Conservation (phyloP, 2,113 vertebrate genomes). For the Silurus asotus region DNA sequence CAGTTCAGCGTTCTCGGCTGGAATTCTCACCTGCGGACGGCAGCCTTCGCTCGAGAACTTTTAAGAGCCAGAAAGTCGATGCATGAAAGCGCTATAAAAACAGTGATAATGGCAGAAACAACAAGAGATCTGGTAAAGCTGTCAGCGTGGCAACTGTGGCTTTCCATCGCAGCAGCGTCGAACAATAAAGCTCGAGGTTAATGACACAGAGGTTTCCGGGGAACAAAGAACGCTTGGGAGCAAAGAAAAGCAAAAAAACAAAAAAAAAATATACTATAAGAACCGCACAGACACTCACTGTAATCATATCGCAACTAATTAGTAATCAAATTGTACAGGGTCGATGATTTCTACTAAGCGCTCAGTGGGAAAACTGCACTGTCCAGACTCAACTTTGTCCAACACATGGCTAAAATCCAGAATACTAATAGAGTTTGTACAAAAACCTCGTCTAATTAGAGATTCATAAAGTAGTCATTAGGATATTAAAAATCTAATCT, state of each 20-base stretch:
- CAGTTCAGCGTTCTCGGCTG: background rate
- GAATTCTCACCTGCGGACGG: slow-evolving; percentile 37
- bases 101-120: slow-evolving; percentile 34
- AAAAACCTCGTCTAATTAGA: background rate
- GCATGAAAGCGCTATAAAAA: slow-evolving; percentile 30
- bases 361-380: background rate
- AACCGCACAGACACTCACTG: background rate
- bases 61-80: slow-evolving; percentile 20
- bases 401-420: background rate
- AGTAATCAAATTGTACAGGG: slow-evolving; percentile 8
- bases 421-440: background rate
- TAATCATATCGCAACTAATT: background rate
- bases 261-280: background rate
- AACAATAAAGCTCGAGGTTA: slow-evolving; percentile 20
- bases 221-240: slow-evolving; percentile 8
- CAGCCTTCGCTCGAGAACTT: slow-evolving; percentile 33
- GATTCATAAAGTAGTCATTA: background rate
- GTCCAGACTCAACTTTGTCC: background rate
- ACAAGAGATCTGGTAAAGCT: slow-evolving; percentile 37
- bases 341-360: background rate
- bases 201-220: slow-evolving; percentile 5
- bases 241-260: background rate
- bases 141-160: slow-evolving; percentile 28
- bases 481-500: background rate
- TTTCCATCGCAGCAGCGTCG: slow-evolving; percentile 14